Evolutionary conservation across 2,797 vertebrate species (phyloP).

Genomic region (Carapus acus): DNA sequence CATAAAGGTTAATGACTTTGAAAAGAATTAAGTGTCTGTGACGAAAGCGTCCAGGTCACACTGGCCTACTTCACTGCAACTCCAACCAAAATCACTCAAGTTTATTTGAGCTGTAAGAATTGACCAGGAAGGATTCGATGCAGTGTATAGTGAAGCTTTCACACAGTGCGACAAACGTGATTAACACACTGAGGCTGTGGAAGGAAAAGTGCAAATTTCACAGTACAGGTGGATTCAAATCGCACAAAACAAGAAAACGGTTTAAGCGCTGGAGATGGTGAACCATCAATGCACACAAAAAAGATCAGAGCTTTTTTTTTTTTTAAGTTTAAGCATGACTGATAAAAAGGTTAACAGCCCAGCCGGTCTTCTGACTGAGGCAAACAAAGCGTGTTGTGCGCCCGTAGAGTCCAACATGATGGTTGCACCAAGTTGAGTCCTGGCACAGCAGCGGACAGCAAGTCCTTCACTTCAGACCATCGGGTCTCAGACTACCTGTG

Average conservation of each 20-base stretch:
- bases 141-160: constrained; percentile 18
- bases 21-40: constrained; percentile 5
- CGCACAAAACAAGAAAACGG: constrained; percentile 8
- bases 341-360: constrained; percentile 22
- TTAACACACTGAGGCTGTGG: constrained; percentile 2
- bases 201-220: constrained; percentile 24
- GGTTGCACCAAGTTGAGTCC: constrained; percentile 27
- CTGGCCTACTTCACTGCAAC: background rate
- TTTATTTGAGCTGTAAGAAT: background rate
- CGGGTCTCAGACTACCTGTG: constrained; percentile 15
- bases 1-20: background rate
- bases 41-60: background rate
- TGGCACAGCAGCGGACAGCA: constrained; percentile 22
- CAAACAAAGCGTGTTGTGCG: constrained; percentile 22
- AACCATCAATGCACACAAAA: constrained; percentile 24
- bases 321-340: constrained; percentile 31
- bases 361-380: constrained; percentile 13
- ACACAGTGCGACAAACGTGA: constrained; percentile 22
- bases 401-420: constrained; percentile 29
- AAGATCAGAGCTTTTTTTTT: too few species aligned
- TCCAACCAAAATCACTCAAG: background rate
- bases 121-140: constrained; percentile 10
- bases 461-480: constrained; percentile 28
- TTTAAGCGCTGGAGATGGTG: background rate
- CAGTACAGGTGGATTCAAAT: constrained; percentile 6